These are phyloP conservation scores for Urocynchramus pylzowi DNA, from an alignment of 2,113 vertebrate genomes.

Conservation along the genomic window DNA sequence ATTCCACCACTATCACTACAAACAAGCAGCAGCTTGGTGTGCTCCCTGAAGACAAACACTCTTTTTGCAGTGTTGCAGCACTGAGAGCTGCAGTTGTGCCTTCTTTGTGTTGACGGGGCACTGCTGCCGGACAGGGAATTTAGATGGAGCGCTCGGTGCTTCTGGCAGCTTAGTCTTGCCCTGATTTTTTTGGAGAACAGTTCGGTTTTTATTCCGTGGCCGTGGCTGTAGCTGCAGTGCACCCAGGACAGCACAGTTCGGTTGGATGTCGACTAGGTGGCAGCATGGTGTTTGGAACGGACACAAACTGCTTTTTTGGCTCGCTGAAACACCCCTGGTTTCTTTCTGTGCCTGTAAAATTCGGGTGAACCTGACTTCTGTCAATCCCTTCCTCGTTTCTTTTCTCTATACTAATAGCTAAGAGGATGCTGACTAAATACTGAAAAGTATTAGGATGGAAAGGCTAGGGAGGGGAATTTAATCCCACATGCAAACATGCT, in stretches of 20 bases:
- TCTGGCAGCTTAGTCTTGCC: background rate
- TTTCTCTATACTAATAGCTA: background rate
- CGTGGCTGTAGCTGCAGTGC: background rate
- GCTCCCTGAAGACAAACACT: too few species aligned
- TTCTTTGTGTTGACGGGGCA: background rate
- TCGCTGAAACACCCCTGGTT: rapidly evolving
- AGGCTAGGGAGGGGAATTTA: background rate
- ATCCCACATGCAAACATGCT: background rate
- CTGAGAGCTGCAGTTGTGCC: background rate
- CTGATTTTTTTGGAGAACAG: background rate
- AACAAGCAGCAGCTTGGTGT: background rate
- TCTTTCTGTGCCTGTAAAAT: background rate
- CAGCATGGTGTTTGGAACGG: conserved; percentile 66
- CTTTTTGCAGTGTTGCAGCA: background rate
- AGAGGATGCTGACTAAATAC: background rate
- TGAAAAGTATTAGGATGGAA: background rate
- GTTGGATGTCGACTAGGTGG: conserved; percentile 62
- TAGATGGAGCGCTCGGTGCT: background rate
- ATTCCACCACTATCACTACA: background rate
- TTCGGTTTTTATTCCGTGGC: background rate
- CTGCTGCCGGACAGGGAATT: background rate
- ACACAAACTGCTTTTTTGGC: background rate
- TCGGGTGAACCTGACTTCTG: background rate
- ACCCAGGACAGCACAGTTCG: background rate
- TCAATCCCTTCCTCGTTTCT: background rate